Evolutionary conservation across 2,113 vertebrate genomes (phyloP).

Genomic region (Corydoras maculifer): DNA sequence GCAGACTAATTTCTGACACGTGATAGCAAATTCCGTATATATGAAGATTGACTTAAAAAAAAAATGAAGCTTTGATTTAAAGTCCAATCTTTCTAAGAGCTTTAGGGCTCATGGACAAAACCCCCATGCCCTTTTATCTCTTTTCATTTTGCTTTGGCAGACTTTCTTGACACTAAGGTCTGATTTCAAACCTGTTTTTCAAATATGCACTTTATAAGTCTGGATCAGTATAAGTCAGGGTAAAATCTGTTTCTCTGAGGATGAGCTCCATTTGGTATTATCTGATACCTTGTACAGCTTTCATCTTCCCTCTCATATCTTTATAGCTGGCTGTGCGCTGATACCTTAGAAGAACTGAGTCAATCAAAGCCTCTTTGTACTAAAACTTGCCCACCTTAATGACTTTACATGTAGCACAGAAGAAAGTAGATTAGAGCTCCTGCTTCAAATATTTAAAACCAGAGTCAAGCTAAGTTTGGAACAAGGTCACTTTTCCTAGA

Average conservation of each 20-base stretch:
- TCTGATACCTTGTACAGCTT: neutral
- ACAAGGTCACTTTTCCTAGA: too few species aligned
- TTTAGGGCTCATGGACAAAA: constrained; percentile 20
- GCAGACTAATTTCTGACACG: constrained; percentile 10
- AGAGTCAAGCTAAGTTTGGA: too few species aligned
- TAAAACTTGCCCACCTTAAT: neutral
- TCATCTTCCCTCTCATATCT: constrained; percentile 24
- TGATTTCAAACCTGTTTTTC: constrained; percentile 36
- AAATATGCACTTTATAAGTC: constrained; percentile 32
- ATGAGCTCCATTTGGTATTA: constrained; percentile 16
- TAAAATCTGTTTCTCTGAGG: constrained; percentile 17
- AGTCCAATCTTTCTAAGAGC: constrained; percentile 7
- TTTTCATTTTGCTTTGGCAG: constrained; percentile 35
- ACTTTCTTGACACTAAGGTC: constrained; percentile 21
- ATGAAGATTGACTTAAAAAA: neutral
- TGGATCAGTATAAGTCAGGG: constrained; percentile 24
- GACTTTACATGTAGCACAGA: neutral
- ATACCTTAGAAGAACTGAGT: neutral
- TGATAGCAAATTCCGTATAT: constrained; percentile 17
- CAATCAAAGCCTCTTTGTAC: constrained; percentile 10
- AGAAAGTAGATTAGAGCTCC: too few species aligned
- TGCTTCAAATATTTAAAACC: too few species aligned
- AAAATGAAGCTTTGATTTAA: constrained; percentile 11
- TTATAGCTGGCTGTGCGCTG: constrained; percentile 11
- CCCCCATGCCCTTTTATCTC: constrained; percentile 14